Evolutionary conservation across 2,797 vertebrate species (phyloP).

Genomic region (Leptoclinus maculatus): DNA sequence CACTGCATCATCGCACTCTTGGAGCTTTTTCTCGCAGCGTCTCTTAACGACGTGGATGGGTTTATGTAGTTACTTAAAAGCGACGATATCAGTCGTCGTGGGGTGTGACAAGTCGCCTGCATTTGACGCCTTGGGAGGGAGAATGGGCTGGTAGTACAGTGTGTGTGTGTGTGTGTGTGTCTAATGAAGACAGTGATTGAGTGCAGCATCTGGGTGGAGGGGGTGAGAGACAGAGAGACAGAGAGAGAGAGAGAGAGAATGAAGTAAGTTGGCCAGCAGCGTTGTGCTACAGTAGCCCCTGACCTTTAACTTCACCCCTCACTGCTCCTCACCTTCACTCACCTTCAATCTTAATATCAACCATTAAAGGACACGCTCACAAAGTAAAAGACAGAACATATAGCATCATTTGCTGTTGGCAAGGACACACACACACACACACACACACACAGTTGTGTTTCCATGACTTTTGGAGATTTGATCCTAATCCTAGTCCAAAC

Average conservation of each 20-base stretch:
- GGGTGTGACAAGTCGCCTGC: too few relatives aligned
- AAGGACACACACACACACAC: not conserved
- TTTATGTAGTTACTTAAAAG: too few relatives aligned
- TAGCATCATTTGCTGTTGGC: not conserved
- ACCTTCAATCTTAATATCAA: not conserved
- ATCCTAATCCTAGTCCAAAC: too few relatives aligned
- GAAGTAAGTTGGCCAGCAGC: not conserved
- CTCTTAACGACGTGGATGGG: too few relatives aligned
- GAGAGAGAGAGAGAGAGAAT: not conserved
- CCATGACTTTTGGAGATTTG: too few relatives aligned
- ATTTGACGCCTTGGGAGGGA: too few relatives aligned
- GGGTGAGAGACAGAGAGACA: not conserved
- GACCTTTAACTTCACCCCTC: conserved; percentile 24
- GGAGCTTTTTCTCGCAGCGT: too few relatives aligned
- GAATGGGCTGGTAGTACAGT: not conserved
- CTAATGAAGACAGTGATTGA: conserved; percentile 7
- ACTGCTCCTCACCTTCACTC: not conserved
- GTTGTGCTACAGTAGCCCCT: not conserved
- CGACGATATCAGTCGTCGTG: too few relatives aligned
- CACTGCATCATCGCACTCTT: too few relatives aligned
- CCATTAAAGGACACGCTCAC: not conserved
- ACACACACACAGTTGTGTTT: too few relatives aligned
- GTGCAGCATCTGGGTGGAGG: not conserved
- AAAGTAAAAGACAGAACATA: not conserved
- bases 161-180: not conserved